Percentiles rank a stretch among this genome's conserved stretches.
These are phyloP conservation scores for Euura saliciscinereae DNA, from an alignment of 1,140 invertebrate species.

Conservation along the genomic window DNA sequence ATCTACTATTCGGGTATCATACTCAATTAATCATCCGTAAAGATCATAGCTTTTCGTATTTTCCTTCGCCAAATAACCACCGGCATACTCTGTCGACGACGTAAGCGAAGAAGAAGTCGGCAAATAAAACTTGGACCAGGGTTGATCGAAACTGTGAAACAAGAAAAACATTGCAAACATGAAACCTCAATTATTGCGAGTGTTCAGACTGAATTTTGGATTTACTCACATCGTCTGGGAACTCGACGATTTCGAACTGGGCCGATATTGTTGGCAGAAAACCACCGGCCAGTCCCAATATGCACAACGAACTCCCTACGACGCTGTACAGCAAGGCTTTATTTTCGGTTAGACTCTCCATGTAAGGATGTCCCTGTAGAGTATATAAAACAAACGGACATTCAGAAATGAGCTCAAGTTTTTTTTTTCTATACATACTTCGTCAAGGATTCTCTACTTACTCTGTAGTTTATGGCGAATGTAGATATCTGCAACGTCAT, in stretches of 20 bases:
- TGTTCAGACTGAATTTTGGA: slow-evolving; percentile 22
- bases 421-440: too few species aligned
- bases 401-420: too few species aligned
- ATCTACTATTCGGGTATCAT: not conserved
- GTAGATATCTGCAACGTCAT: slow-evolving; percentile 97
- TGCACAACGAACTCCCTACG: slow-evolving; percentile 71
- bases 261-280: slow-evolving; percentile 77
- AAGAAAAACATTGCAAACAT: slow-evolving; percentile 42
- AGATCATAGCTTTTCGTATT: slow-evolving; percentile 55
- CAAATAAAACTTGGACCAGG: slow-evolving; percentile 78
- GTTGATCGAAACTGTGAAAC: slow-evolving; percentile 83
- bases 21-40: slow-evolving; percentile 19
- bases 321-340: slow-evolving; percentile 91
- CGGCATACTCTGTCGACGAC: slow-evolving; percentile 83
- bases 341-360: slow-evolving; percentile 95
- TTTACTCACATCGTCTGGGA: slow-evolving; percentile 79
- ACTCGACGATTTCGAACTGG: slow-evolving; percentile 90
- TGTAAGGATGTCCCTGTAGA: slow-evolving; percentile 93
- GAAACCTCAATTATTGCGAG: not conserved
- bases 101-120: slow-evolving; percentile 84
- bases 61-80: slow-evolving; percentile 87
- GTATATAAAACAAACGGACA: not conserved
- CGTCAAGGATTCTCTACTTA: slow-evolving; percentile 56
- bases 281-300: slow-evolving; percentile 79
- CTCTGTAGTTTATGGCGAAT: slow-evolving; percentile 98